phyloP scores from a whole-genome alignment of 2,113 vertebrate genomes.

The Spea multiplicata region DNA sequence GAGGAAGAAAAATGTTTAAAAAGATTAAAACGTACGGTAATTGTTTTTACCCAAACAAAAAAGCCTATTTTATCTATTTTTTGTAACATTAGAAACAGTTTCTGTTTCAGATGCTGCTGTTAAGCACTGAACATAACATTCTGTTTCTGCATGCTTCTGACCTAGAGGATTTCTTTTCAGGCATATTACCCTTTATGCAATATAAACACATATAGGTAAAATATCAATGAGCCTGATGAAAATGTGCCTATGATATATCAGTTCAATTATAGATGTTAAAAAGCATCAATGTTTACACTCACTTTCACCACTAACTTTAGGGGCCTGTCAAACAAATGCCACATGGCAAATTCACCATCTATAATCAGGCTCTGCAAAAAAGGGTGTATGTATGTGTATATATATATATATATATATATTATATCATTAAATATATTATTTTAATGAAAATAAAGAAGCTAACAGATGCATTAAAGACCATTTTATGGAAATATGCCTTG shows the following conservation, averaged over 20 bases:
- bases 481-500: no score
- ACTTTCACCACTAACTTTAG: no score
- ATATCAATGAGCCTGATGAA: not conserved
- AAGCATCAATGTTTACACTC: not conserved
- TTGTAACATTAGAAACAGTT: not conserved
- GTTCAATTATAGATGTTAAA: not conserved
- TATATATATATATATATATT: no score
- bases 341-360: no score
- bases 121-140: not conserved
- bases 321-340: no score
- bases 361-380: no score
- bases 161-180: not conserved
- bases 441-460: no score
- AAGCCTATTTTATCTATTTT: slow-evolving; percentile 3
- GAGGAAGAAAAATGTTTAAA: not conserved
- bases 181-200: not conserved
- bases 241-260: not conserved
- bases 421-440: no score
- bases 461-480: no score
- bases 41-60: not conserved
- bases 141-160: not conserved
- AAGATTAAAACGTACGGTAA: not conserved
- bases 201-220: not conserved
- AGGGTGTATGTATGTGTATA: no score
- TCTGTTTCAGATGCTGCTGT: not conserved